These are phyloP conservation scores for Hoplostethus mediterraneus DNA, from an alignment of 2,797 vertebrate species.

Conservation along the genomic window DNA sequence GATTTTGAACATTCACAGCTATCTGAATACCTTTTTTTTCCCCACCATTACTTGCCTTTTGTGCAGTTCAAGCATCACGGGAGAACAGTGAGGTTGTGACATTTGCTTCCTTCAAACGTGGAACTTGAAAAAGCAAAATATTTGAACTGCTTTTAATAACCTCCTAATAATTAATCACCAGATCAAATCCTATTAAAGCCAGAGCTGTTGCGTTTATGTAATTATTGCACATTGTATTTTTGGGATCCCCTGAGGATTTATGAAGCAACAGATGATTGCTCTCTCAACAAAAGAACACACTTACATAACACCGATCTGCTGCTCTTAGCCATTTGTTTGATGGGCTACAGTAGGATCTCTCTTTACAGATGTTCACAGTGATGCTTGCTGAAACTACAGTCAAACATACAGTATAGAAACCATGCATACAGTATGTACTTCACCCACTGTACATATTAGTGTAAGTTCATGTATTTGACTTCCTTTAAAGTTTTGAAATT, in stretches of 20 bases:
- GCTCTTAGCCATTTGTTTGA: constrained; percentile 15
- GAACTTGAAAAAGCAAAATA: too few relatives aligned
- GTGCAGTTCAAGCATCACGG: too few relatives aligned
- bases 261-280: constrained; percentile 30
- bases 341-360: constrained; percentile 10
- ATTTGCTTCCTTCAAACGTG: too few relatives aligned
- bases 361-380: constrained; percentile 16
- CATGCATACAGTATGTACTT: too few relatives aligned
- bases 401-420: too few relatives aligned
- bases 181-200: constrained; percentile 26
- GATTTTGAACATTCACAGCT: background rate
- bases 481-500: background rate
- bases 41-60: too few relatives aligned
- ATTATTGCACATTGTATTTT: constrained; percentile 32
- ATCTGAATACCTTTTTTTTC: too few relatives aligned
- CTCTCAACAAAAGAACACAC: constrained; percentile 2
- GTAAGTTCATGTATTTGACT: background rate
- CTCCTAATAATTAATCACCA: too few relatives aligned
- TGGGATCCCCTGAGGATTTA: constrained; percentile 12
- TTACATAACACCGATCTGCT: constrained; percentile 3
- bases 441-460: too few relatives aligned
- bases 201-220: constrained; percentile 19
- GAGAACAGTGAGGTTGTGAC: background rate
- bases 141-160: background rate
- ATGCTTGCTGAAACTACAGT: background rate